A percentile compares a stretch with the other conserved stretches of the same genome.
phyloP scores from a whole-genome alignment of 2,113 vertebrate genomes.

The Microcebus jonahi region DNA sequence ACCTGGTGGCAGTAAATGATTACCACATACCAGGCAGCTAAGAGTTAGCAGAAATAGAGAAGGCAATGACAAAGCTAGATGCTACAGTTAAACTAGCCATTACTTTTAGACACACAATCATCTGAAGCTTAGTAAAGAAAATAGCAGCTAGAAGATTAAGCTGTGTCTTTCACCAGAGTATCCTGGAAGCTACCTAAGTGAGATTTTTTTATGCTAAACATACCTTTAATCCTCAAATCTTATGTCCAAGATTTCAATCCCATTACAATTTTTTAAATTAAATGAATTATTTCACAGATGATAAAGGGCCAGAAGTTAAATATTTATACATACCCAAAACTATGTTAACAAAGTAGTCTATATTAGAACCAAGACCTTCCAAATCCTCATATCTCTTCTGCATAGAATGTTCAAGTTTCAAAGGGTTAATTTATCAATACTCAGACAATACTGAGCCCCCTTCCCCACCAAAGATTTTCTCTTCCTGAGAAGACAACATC shows the following conservation, averaged over 20 bases:
- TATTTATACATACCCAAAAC: constrained; percentile 2
- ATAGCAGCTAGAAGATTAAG: background rate
- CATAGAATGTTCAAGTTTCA: background rate
- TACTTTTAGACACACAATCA: background rate
- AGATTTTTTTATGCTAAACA: background rate
- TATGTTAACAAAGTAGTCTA: background rate
- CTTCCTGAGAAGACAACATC: background rate
- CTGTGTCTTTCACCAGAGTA: background rate
- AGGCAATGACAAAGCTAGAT: background rate
- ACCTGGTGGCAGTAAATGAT: background rate
- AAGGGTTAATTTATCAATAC: background rate
- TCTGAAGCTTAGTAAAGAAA: constrained; percentile 1
- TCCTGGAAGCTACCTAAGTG: background rate
- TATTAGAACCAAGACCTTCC: background rate
- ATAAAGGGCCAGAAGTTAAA: background rate
- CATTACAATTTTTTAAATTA: background rate
- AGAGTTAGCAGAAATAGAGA: constrained; percentile 16
- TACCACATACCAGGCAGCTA: background rate
- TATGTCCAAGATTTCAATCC: background rate
- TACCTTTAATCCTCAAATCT: background rate
- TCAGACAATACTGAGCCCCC: background rate
- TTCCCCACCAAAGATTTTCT: background rate
- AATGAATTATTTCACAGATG: constrained; percentile 30
- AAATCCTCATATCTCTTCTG: background rate
- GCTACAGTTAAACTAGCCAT: background rate